These are phyloP conservation scores for Cnemophilus loriae DNA, from an alignment of 2,113 vertebrate genomes.

Conservation along the genomic window DNA sequence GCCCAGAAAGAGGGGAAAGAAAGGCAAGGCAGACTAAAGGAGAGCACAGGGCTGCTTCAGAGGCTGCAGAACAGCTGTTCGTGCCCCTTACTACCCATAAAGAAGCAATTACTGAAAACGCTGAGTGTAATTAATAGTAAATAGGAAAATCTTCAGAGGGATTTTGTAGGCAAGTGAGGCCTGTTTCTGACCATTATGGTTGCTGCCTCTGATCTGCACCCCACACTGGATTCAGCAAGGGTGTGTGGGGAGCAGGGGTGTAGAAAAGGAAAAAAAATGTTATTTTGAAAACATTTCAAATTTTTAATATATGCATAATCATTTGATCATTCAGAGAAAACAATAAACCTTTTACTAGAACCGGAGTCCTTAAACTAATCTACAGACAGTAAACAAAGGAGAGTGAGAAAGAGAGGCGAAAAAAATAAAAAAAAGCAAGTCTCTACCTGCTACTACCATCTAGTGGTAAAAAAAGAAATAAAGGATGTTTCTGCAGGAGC, in stretches of 20 bases:
- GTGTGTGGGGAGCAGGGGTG: not conserved
- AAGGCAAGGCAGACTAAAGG: not conserved
- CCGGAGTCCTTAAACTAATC: not conserved
- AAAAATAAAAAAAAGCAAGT: constrained; percentile 9
- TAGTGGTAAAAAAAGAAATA: constrained; percentile 65
- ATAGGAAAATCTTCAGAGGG: not conserved
- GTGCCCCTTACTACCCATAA: not conserved
- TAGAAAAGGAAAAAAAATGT: not conserved
- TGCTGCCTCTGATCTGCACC: not conserved
- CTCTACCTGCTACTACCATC: constrained; percentile 73
- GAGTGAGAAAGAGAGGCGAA: too few species aligned
- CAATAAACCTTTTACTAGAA: not conserved
- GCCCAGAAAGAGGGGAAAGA: not conserved
- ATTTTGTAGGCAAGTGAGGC: not conserved
- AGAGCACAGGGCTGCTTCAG: accelerated
- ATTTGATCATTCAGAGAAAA: not conserved
- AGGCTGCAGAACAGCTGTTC: not conserved
- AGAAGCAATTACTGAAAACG: not conserved
- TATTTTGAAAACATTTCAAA: not conserved
- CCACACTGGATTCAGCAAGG: not conserved
- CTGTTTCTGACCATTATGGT: not conserved
- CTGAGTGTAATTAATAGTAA: not conserved
- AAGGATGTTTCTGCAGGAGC: not conserved
- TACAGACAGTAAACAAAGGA: constrained; percentile 49
- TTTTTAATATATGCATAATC: not conserved